phyloP scores from a whole-genome alignment of 92 coral and sea anemone genomes.

The Epizoanthus illoricatus region DNA sequence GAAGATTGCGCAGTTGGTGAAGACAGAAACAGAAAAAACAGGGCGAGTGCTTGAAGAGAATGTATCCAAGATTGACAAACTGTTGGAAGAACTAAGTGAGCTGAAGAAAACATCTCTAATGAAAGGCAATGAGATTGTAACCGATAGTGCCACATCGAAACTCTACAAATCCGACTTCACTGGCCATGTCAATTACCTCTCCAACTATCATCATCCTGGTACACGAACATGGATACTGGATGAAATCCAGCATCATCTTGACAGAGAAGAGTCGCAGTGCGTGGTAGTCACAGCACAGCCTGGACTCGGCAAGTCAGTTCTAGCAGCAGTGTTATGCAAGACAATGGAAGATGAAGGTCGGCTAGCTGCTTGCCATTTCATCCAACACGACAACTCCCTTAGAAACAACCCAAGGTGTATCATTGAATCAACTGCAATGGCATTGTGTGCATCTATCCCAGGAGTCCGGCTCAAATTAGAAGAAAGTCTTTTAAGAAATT shows the following conservation, averaged over 20 bases:
- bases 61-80: slow-evolving; percentile 5
- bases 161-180: slow-evolving; percentile 4
- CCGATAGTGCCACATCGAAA: slow-evolving; percentile 4
- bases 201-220: slow-evolving; percentile 2
- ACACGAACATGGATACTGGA: slow-evolving; percentile 23
- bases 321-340: slow-evolving; percentile 13
- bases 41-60: background rate
- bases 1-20: background rate
- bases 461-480: slow-evolving; percentile 12
- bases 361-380: slow-evolving; percentile 29
- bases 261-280: slow-evolving; percentile 2
- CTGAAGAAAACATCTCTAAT: slow-evolving; percentile 9
- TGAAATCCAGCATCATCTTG: slow-evolving; percentile 6
- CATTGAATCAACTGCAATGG: slow-evolving; percentile 12
- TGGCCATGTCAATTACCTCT: slow-evolving; percentile 5
- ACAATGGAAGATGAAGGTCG: background rate
- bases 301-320: slow-evolving; percentile 26
- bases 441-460: slow-evolving; percentile 23
- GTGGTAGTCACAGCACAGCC: slow-evolving; percentile 25
- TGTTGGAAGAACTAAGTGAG: slow-evolving; percentile 24
- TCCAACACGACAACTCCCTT: slow-evolving; percentile 23
- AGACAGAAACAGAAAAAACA: slow-evolving; percentile 8
- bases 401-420: slow-evolving; percentile 22
- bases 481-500: slow-evolving; percentile 21
- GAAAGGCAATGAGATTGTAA: background rate